phyloP scores from a whole-genome alignment of 2,113 vertebrate genomes.

The Austrofundulus limnaeus region DNA sequence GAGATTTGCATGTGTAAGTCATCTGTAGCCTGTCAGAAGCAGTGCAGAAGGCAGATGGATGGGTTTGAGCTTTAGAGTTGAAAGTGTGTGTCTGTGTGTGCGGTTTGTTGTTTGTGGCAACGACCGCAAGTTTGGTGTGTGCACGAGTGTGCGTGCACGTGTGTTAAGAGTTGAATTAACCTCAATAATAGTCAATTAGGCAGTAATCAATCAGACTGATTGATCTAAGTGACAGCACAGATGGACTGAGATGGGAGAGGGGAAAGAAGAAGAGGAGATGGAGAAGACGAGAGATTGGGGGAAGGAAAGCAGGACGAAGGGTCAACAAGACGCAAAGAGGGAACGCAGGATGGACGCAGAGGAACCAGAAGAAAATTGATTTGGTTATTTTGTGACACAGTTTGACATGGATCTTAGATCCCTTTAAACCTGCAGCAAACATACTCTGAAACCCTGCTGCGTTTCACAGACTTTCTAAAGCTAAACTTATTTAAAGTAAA shows the following conservation, averaged over 20 bases:
- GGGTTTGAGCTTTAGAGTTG: conserved; percentile 63
- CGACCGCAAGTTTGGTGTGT: conserved; percentile 20
- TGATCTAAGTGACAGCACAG: conserved; percentile 95
- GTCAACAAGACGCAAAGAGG: conserved; percentile 21
- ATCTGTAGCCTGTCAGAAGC: conserved; percentile 97
- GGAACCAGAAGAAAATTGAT: background rate
- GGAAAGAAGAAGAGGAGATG: conserved; percentile 49
- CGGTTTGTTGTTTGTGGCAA: conserved; percentile 46
- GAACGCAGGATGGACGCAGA: background rate
- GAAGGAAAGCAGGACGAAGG: conserved; percentile 33
- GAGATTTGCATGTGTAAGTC: conserved; percentile 97
- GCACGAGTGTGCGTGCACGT: conserved; percentile 68
- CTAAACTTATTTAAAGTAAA: background rate
- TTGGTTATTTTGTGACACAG: background rate
- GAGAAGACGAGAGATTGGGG: conserved; percentile 25
- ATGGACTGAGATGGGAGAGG: conserved; percentile 79
- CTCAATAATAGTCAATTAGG: conserved; percentile 95
- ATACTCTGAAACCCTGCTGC: background rate
- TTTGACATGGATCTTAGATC: background rate
- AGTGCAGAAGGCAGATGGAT: conserved; percentile 95
- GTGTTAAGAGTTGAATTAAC: conserved; percentile 97
- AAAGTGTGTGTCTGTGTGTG: conserved; percentile 48
- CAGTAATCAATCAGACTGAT: conserved; percentile 99
- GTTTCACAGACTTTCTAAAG: background rate
- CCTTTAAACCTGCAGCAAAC: background rate